Base-by-base conservation (phyloP, 1,140 invertebrate species). In the Bombus waltoni region DNA sequence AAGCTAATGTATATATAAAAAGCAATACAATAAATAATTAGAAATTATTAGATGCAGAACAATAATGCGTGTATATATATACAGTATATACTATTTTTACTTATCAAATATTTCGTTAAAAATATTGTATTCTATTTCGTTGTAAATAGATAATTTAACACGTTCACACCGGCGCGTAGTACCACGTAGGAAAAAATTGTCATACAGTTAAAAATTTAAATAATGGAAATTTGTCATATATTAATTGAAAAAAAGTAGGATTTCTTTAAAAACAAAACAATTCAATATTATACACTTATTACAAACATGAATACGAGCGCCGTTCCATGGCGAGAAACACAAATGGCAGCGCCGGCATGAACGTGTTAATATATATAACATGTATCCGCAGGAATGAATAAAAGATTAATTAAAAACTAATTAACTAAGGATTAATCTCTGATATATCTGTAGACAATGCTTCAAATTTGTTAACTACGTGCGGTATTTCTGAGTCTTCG, bases 381-480 rank as follows among this genome's bases (percentile, higher is more conserved):
- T 86, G 62, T 72, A 86, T 57, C n/a, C 35, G 44, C 28, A 44
- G 18, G 11, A 68, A 82, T 75, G 32, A 86, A 76, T 72, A 74
- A 81, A 62, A 57, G 4, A 59, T 38, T 22, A 53, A 75, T 35
- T 40, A 57, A 59, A 28, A 4, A 75, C 3, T 35, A 28, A 70
- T 1, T 2, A 32, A 42, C n/a, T 8, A 62, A 40, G 15, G 13
- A 8, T 57, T 28, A 57, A 57, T 62, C 22, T 66, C 71, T 47
- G 40, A 79, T 28, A 42, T 22, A 28, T 92, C 88, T 25, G 89
- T 47, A 44, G 92, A 90, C 18, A 95, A 87, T 62, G 92, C 84
- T 65, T 85, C 91, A 90, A 95, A 95, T 91, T 95, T 95, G 88
- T 95, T 95, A 47, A 86, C 81, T 28, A 87, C 70, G 8, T 77